Evolutionary conservation across 2,113 vertebrate genomes (phyloP), one percentile per base, ranked within the genome.

Genomic region (Gymnobelideus leadbeateri): DNA sequence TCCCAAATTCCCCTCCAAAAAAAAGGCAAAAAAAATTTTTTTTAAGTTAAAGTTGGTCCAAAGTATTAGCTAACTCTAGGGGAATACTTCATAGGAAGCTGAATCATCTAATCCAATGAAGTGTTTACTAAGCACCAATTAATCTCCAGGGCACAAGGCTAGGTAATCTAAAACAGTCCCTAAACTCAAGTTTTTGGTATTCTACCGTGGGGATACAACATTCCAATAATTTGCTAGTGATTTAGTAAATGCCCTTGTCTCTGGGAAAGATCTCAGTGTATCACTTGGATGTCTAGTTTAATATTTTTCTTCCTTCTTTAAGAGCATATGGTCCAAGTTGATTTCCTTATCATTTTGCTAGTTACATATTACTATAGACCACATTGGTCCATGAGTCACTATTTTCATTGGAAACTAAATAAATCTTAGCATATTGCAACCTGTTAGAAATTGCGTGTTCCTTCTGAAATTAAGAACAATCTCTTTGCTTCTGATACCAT

Each of bases 371-470:
- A 14, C 43, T 90, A 23, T 89, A 84, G 94, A 68, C 9, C 1
- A 7, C 89, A 94, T 95, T 84, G 84, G 37, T 94, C 57, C 43
- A 37, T 96, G 97, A 97, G 89, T 97, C 96, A 97, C 92, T 94
- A 96, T 96, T 95, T 95, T 51, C 77, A 53, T 52, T 96, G 95
- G 94, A 96, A 96, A 84, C n/a, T 43, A 23, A 96, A 68, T 89
- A 92, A 94, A 12, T 23, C 51, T 94, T 43, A 90, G 90, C n/a
- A 93, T 52, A 96, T 92, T 94, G 54, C 24, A 92, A 91, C 46
- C 91, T 97, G 91, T 89, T 92, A 93, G 91, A 97, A 94, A 95
- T 96, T 68, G 93, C 31, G 37, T 96, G 57, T 90, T 93, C 91
- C 94, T 92, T 95, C 91, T 94, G n/a, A 92, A 77, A 94, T 51